These are phyloP conservation scores for Teleopsis dalmanni DNA, from an alignment of 1,140 invertebrate species.

Conservation along the genomic window DNA sequence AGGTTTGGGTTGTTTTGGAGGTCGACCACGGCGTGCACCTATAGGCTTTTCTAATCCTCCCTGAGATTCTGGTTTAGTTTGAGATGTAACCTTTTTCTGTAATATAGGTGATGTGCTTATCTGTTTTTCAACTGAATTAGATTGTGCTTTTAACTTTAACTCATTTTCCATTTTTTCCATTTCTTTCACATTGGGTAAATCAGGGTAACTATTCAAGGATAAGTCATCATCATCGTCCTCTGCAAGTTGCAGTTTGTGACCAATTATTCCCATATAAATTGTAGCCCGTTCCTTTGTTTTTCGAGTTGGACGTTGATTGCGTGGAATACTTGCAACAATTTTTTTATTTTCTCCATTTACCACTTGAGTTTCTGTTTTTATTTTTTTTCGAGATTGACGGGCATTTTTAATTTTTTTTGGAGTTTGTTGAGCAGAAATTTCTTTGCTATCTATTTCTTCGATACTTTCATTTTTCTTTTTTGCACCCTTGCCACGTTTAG, in stretches of 20 bases:
- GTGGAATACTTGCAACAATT: conserved; percentile 13
- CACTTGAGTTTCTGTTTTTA: conserved; percentile 4
- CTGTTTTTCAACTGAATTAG: conserved; percentile 22
- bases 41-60: conserved; percentile 8
- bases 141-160: conserved; percentile 48
- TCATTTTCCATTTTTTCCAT: conserved; percentile 56
- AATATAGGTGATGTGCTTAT: conserved; percentile 8
- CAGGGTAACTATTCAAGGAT: conserved; percentile 59
- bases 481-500: conserved; percentile 3
- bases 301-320: conserved; percentile 51
- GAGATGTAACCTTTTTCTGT: conserved; percentile 8
- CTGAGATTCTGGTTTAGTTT: conserved; percentile 11
- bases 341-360: background rate
- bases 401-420: conserved; percentile 19
- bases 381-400: conserved; percentile 8
- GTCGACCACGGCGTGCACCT: conserved; percentile 25
- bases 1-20: conserved; percentile 26
- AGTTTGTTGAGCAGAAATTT: conserved; percentile 12
- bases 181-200: conserved; percentile 56
- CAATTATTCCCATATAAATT: conserved; percentile 67
- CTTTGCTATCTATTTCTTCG: conserved; percentile 11
- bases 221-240: conserved; percentile 55
- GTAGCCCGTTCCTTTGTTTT: conserved; percentile 70
- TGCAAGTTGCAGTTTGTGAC: conserved; percentile 56
- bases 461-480: conserved; percentile 20